These are phyloP conservation scores for Lerista edwardsae DNA, from an alignment of 2,797 vertebrate genomes.

Conservation along the genomic window DNA sequence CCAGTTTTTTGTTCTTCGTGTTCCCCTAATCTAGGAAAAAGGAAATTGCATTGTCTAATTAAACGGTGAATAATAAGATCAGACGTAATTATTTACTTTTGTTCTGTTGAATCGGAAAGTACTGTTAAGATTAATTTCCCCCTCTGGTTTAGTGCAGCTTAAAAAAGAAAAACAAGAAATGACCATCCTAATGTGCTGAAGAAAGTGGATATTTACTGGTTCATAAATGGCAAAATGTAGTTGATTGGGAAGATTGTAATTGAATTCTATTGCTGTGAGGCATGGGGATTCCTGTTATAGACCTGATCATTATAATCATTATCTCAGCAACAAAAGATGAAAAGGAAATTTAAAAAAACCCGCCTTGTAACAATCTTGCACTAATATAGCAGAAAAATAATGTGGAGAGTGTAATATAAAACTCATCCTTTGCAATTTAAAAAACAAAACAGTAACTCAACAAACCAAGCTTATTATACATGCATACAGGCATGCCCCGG, in stretches of 20 bases:
- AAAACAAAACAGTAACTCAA: too few relatives aligned
- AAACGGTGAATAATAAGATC: constrained; percentile 19
- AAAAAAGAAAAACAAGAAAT: constrained; percentile 23
- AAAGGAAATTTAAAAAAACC: constrained; percentile 7
- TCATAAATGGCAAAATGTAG: constrained; percentile 48
- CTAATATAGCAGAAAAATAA: constrained; percentile 30
- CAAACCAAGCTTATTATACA: too few relatives aligned
- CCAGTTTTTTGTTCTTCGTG: constrained; percentile 27
- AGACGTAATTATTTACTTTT: constrained; percentile 29
- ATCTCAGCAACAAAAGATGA: constrained; percentile 40
- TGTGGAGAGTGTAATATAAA: neutral
- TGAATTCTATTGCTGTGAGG: constrained; percentile 50
- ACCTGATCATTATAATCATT: constrained; percentile 45
- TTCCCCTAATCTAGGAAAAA: constrained; percentile 24
- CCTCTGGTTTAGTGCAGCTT: constrained; percentile 31
- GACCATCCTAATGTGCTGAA: neutral
- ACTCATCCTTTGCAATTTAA: constrained; percentile 13
- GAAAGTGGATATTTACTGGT: constrained; percentile 49
- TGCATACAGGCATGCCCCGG: too few relatives aligned
- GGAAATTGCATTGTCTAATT: constrained; percentile 43
- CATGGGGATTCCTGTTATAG: constrained; percentile 36
- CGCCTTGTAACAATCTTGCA: constrained; percentile 29
- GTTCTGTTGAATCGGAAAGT: constrained; percentile 43
- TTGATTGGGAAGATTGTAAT: constrained; percentile 41
- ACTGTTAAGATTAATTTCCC: constrained; percentile 23